Base-by-base conservation (phyloP, 2,797 vertebrate genomes). In the Vireo griseus region DNA sequence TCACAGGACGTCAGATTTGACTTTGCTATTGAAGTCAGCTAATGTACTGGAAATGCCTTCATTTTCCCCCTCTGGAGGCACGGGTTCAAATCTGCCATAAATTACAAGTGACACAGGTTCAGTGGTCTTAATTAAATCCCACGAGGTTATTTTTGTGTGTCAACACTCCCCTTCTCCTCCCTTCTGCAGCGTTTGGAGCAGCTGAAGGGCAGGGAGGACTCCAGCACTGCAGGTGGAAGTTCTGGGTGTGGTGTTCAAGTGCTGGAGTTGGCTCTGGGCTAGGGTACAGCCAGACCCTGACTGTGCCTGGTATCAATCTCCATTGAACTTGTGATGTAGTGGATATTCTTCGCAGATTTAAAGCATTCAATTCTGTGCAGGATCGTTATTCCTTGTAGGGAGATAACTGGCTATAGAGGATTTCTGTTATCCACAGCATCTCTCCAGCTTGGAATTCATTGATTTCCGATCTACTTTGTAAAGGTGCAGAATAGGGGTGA, bases 391-490 rank as follows among this genome's bases (percentile, higher is more conserved):
- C 75, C 89, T 91, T 86, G 85, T 85, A 90, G 94, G 83, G 80
- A 96, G 96, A 91, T 95, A 97, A 95, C 95, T 77, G 79, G 73
- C 95, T 72, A 4, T 37, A 86, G 90, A 92, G 94, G 95, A 96
- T 96, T 96, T 91, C 94, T 95, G 96, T 97, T 97, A 94, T 68
- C 94, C 88, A 7, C 54, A 83, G 92, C 73, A 95, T 92, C 91
- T 89, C 88, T 83, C 87, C 88, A n/a, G 35, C 74, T 89, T 51
- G 75, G 48, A 63, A 93, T 55, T 68, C 96, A 97, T 97, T 66
- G 97, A 98, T 97, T 97, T 97, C 96, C 82, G 8, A 94, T 97
- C 84, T 94, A 0, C 63, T 86, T 76, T 88, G 86, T 62, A 86
- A 95, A 96, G 96, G 95, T 95, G 91, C 94, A 88, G 94, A 93